Conservation (phyloP, 1,140 invertebrate genomes). For the Samia ricini region DNA sequence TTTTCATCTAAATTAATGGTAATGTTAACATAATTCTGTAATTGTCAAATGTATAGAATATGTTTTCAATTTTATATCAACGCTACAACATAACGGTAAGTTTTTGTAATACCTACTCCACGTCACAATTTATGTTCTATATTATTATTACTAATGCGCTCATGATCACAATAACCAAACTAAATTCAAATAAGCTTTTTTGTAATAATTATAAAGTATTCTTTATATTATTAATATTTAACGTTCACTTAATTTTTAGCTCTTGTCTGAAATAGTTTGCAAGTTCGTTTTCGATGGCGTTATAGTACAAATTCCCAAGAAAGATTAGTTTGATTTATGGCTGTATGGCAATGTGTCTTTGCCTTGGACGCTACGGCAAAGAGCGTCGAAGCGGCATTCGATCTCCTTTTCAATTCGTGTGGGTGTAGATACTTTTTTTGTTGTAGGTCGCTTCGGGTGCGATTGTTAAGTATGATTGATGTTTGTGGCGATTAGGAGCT, state of each 20-base stretch:
- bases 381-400: not conserved
- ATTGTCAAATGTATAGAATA: too few species aligned
- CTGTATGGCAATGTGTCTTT: not conserved
- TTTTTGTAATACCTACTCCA: too few species aligned
- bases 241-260: not conserved
- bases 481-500: not conserved
- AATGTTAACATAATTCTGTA: too few species aligned
- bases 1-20: too few species aligned
- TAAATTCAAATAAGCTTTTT: too few species aligned
- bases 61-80: too few species aligned
- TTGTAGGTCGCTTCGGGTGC: not conserved
- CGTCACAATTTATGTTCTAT: too few species aligned
- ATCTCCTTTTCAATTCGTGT: conserved; percentile 2
- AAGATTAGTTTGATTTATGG: not conserved
- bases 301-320: not conserved
- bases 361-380: not conserved
- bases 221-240: too few species aligned
- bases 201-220: too few species aligned
- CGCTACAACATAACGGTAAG: too few species aligned
- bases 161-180: too few species aligned
- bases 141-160: too few species aligned
- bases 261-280: not conserved
- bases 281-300: not conserved
- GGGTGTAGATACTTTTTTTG: conserved; percentile 1
- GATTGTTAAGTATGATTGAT: conserved; percentile 1